Evolutionary conservation across 1,140 invertebrate species (phyloP), one percentile per base, ranked within the genome.

Genomic region (Holotrichia oblita): DNA sequence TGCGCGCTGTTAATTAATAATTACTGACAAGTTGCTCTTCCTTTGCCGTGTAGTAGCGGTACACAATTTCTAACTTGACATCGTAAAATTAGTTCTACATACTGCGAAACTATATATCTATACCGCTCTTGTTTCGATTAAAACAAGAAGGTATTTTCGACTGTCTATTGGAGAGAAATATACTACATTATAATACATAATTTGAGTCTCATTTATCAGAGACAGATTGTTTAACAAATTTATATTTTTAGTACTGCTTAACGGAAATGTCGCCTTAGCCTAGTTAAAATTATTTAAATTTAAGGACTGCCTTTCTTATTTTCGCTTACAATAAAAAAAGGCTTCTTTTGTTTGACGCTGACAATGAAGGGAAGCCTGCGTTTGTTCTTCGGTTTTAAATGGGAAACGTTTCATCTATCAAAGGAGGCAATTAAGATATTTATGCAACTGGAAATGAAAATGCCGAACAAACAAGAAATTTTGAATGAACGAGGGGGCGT

Each of bases 1-100:
- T 82, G 86, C 61, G 86, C 82, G 85, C 84, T 87, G 87, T 88
- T 88, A 88, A 88, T 88, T 88, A 88, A 87, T 88, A 88, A 88
- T 88, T 88, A 88, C 87, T 86, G 86, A 85, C 87, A 87, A 87
- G 84, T 87, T 86, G 85, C 85, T 86, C 85, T 85, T 87, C 85
- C 86, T 87, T 86, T 87, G 84, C 84, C 72, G 34, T 80, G 81
- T 85, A 85, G 85, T 83, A 77, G 4, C 82, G 82, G 82, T 79
- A 81, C 82, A 82, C 82, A 80, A 82, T 85, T 64, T 44, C 73
- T 59, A n/a, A 17, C 17, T 73, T 75, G 78, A 72, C 41, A 20
- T 73, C 40, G 27, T 48, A 14, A 17, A 73, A 73, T 73, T 73
- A 73, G 24, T 64, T 64, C 61, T 17, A 20, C 44, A n/a, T n/a